Base-by-base conservation (phyloP, 1,140 invertebrate species). In the Drosophila santomea region DNA sequence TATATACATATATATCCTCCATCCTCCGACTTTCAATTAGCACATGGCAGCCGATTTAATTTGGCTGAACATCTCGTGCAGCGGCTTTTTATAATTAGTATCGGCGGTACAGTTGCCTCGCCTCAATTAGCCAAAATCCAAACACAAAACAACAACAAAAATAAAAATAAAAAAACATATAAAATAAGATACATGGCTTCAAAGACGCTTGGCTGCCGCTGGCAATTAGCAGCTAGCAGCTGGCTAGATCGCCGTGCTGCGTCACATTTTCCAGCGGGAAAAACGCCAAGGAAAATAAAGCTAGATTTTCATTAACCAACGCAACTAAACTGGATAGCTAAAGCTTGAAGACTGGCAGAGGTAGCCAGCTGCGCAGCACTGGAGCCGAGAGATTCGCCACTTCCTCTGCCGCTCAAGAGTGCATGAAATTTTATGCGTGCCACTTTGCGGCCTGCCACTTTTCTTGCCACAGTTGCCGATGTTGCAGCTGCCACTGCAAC, bases 361-460 rank as follows among this genome's bases (percentile, higher is more conserved):
- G 43, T n/a, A 51, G 47, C 38, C 1, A 14, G 36, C n/a, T 15
- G 1, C 1, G 4, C 55, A 14, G 17, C 38, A 35, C n/a, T 60
- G 14, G 4, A 0, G n/a, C 15, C 6, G 17, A 6, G 14, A 36
- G 28, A 14, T 55, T 74, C 57, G 75, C 58, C 52, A 69, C 78
- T 80, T 80, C 72, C 78, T 77, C 56, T 44, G 81, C 64, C 63
- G 69, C 64, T 74, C 85, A 84, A 89, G 85, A 80, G 84, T 89
- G 84, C 84, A 89, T 89, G 85, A 90, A 89, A 90, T 90, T 89
- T 89, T 90, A 90, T 90, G 86, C 86, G 85, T 90, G 80, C 81
- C 78, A 75, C 71, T 85, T 89, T 79, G 63, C 62, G 69, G 57
- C 62, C 55, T 68, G 67, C 77, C 39, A 43, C 48, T 54, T 56